A percentile compares a stretch with the other conserved stretches of the same genome.
Conservation (phyloP, 2,888 invertebrate genomes). For the Mimumesa dahlbomi region DNA sequence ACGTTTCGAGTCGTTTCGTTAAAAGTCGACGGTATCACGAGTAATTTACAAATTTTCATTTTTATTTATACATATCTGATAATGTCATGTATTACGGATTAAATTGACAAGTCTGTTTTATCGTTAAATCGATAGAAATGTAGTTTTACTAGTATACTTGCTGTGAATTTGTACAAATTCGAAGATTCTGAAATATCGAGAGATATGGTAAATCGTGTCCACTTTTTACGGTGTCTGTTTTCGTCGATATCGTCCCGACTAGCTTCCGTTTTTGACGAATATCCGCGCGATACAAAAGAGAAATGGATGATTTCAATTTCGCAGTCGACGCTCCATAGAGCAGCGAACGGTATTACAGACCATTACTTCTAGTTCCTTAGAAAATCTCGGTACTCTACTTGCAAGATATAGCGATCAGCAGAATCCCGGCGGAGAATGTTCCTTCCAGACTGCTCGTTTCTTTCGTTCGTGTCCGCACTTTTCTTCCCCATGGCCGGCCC, state of each 20-base stretch:
- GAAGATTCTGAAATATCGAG: too few relatives aligned
- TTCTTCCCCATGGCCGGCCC: background rate
- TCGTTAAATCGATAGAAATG: too few relatives aligned
- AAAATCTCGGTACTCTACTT: constrained; percentile 29
- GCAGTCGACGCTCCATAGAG: constrained; percentile 43
- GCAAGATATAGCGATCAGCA: constrained; percentile 38
- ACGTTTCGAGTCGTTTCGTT: too few relatives aligned
- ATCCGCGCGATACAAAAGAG: constrained; percentile 14
- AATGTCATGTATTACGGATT: too few relatives aligned
- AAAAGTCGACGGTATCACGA: too few relatives aligned
- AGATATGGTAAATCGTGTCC: too few relatives aligned
- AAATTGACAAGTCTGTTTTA: too few relatives aligned
- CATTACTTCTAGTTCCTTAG: constrained; percentile 42
- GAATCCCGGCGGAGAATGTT: constrained; percentile 35
- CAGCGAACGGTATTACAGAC: constrained; percentile 42
- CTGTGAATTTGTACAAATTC: too few relatives aligned
- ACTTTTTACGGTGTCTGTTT: too few relatives aligned
- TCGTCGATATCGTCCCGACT: background rate
- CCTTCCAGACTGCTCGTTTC: constrained; percentile 16
- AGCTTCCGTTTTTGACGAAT: constrained; percentile 7
- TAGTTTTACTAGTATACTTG: too few relatives aligned
- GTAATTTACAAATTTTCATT: too few relatives aligned
- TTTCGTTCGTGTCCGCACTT: constrained; percentile 1
- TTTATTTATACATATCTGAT: too few relatives aligned
- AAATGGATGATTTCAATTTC: constrained; percentile 46